A percentile compares a stretch with the other conserved stretches of the same genome.
Conservation (phyloP, 2,113 vertebrate species). For the Sinocyclocheilus anophthalmus region DNA sequence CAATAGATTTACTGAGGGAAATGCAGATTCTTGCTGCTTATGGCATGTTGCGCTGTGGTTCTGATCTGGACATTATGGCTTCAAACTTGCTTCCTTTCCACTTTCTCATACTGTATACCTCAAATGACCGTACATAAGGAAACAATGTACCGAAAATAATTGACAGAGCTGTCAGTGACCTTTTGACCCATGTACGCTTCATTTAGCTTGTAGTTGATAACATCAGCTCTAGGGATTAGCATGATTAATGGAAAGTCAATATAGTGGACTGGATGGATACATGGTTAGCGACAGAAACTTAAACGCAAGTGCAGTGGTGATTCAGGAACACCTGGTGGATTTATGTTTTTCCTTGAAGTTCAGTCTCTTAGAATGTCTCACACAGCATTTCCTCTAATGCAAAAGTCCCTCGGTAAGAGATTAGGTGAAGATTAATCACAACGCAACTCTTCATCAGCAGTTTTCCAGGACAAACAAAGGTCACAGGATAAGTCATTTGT, state of each 20-base stretch:
- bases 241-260: constrained; percentile 36
- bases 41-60: background rate
- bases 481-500: background rate
- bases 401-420: constrained; percentile 30
- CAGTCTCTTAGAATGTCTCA: constrained; percentile 12
- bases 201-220: constrained; percentile 18
- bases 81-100: background rate
- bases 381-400: constrained; percentile 33
- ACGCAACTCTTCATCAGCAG: constrained; percentile 12
- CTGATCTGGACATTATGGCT: background rate
- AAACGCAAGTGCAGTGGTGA: background rate
- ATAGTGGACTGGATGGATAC: constrained; percentile 11
- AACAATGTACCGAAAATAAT: constrained; percentile 4
- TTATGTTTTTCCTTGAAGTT: constrained; percentile 18
- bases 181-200: background rate
- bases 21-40: background rate
- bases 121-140: background rate
- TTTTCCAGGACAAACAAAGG: background rate
- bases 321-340: constrained; percentile 11
- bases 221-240: constrained; percentile 9
- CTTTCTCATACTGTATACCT: background rate
- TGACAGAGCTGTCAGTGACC: constrained; percentile 16
- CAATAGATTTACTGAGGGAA: background rate
- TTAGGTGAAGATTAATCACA: constrained; percentile 25
- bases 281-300: background rate